Evolutionary conservation across 2,888 invertebrate species (phyloP).

Genomic region (Strigamia maritima): DNA sequence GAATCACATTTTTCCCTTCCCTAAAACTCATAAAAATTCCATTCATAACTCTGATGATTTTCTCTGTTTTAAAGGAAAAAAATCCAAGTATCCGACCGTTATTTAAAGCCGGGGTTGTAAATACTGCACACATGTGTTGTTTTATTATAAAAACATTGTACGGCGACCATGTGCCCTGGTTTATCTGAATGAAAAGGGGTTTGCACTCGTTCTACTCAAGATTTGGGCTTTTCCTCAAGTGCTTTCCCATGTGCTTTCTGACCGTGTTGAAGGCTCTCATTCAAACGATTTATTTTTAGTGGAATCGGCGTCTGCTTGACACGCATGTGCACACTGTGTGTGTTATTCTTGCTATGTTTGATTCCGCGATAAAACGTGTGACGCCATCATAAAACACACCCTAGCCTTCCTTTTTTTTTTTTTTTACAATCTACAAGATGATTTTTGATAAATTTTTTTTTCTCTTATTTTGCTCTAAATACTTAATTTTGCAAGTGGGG

Average conservation of each 20-base stretch:
- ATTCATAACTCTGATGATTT: no score
- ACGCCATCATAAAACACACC: conserved; percentile 16
- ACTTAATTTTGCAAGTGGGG: neutral
- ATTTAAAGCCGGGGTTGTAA: neutral
- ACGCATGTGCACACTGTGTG: conserved; percentile 23
- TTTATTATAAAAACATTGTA: conserved; percentile 3
- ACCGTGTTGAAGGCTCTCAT: conserved; percentile 23
- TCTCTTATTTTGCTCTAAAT: no score
- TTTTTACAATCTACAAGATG: neutral
- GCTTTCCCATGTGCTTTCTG: conserved; percentile 26
- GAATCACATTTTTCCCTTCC: neutral
- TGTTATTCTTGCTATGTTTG: conserved; percentile 11
- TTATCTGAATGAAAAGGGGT: conserved; percentile 27
- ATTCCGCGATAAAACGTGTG: conserved; percentile 8
- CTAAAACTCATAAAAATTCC: conserved; percentile 12
- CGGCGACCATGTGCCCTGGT: neutral
- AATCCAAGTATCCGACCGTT: no score
- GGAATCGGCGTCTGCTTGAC: conserved; percentile 18
- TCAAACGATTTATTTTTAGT: conserved; percentile 28
- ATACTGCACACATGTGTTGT: neutral
- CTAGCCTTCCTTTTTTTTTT: neutral
- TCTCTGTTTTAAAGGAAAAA: neutral
- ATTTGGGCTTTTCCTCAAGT: conserved; percentile 12
- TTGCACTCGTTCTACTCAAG: neutral
- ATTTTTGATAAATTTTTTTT: neutral